These are phyloP conservation scores for Phalacrocorax aristotelis DNA, from an alignment of 2,113 vertebrate genomes.

Conservation along the genomic window DNA sequence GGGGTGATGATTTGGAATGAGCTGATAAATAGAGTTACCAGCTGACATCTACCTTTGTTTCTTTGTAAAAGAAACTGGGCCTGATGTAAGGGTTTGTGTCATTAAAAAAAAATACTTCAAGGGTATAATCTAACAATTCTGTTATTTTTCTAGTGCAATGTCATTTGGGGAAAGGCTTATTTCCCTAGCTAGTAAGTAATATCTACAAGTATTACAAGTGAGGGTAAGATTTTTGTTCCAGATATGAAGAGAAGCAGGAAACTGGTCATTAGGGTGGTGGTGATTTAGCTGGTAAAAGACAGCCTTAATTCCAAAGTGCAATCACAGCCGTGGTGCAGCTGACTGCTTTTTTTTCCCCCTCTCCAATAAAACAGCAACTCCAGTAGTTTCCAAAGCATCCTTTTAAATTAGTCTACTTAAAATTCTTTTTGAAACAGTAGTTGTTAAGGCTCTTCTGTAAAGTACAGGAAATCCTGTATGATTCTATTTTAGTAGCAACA, in stretches of 20 bases:
- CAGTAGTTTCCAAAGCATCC: not conserved
- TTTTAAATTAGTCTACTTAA: not conserved
- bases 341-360: not conserved
- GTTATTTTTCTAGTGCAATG: not conserved
- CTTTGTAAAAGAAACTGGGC: not conserved
- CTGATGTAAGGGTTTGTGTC: not conserved
- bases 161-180: not conserved
- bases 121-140: not conserved
- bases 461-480: slow-evolving; percentile 40
- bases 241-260: not conserved
- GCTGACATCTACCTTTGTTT: not conserved
- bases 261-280: not conserved
- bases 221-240: not conserved
- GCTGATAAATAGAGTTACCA: not conserved
- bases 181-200: not conserved
- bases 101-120: not conserved
- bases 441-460: not conserved
- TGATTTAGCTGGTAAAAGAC: not conserved
- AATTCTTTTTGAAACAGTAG: not conserved
- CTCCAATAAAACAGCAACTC: not conserved
- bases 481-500: not conserved
- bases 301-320: not conserved
- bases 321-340: not conserved
- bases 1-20: not conserved
- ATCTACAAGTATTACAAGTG: not conserved